These are phyloP conservation scores for Rhadina sibilatrix DNA, from an alignment of 2,113 vertebrate species.

Conservation along the genomic window DNA sequence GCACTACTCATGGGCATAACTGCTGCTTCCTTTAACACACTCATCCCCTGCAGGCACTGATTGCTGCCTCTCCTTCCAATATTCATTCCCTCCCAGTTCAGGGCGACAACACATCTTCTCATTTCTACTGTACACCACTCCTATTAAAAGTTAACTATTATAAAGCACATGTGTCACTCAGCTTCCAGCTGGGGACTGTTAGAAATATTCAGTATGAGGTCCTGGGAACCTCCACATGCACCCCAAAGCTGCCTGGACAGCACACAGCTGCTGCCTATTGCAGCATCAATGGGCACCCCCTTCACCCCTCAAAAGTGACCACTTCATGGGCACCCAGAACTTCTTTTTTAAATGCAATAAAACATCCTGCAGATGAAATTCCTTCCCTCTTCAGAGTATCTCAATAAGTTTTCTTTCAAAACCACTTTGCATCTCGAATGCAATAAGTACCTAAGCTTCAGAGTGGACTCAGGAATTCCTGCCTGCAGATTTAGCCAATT, in stretches of 20 bases:
- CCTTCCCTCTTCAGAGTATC: neutral
- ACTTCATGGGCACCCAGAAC: no score
- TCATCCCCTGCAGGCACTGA: rapidly evolving
- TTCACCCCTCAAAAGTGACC: neutral
- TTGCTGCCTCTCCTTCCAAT: neutral
- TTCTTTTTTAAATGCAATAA: neutral
- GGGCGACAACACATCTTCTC: neutral
- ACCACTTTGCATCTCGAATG: neutral
- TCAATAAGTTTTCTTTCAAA: neutral
- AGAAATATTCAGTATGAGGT: neutral
- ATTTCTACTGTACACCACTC: neutral
- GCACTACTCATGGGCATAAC: rapidly evolving
- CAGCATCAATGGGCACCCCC: neutral
- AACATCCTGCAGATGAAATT: neutral
- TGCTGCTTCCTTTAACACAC: neutral
- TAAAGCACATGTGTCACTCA: neutral
- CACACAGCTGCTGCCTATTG: no score
- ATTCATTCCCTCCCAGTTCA: neutral
- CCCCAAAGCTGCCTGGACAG: neutral
- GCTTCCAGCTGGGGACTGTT: neutral
- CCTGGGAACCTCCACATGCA: neutral
- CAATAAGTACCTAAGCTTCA: neutral
- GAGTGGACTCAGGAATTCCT: neutral
- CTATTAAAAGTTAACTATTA: neutral
- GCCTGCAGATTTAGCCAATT: rapidly evolving